Percentiles rank a stretch among this genome's conserved stretches.
Evolutionary conservation across 2,888 invertebrate genomes (phyloP).

Genomic region (Halictus ligatus): DNA sequence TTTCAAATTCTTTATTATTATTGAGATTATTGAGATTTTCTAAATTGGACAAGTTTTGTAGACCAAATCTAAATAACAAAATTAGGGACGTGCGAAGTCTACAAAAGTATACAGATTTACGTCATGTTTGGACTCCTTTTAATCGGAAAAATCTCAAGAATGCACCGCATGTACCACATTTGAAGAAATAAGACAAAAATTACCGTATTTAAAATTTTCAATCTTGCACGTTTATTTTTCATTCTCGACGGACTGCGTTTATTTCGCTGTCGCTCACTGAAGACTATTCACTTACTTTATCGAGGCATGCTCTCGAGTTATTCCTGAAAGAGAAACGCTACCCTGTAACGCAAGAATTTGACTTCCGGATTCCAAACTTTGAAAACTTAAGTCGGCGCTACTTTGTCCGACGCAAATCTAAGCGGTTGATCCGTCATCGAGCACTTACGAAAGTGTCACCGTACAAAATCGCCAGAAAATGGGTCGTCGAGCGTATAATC

Average conservation of each 20-base stretch:
- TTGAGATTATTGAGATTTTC: no score
- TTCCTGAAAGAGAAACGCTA: no score
- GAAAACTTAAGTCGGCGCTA: neutral
- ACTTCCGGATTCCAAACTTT: neutral
- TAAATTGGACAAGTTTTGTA: no score
- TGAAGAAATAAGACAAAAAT: neutral
- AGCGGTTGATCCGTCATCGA: neutral
- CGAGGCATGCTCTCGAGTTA: neutral
- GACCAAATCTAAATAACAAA: no score
- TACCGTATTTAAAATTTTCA: neutral
- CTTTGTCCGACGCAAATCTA: neutral
- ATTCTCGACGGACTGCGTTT: neutral
- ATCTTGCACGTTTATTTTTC: neutral
- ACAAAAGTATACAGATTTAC: no score
- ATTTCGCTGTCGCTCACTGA: neutral
- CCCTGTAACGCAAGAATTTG: no score
- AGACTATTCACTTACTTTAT: neutral
- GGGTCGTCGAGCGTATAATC: conserved; percentile 59
- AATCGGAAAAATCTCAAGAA: no score
- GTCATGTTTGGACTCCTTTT: no score
- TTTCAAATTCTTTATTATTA: no score
- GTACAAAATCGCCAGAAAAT: conserved; percentile 54
- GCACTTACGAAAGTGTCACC: conserved; percentile 5
- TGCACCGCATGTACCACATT: no score
- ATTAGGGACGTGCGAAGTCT: no score